Percentiles rank a stretch among this genome's conserved stretches.
These are phyloP conservation scores for Ptychobarbus kaznakovi DNA, from an alignment of 2,797 vertebrate species.

Conservation along the genomic window DNA sequence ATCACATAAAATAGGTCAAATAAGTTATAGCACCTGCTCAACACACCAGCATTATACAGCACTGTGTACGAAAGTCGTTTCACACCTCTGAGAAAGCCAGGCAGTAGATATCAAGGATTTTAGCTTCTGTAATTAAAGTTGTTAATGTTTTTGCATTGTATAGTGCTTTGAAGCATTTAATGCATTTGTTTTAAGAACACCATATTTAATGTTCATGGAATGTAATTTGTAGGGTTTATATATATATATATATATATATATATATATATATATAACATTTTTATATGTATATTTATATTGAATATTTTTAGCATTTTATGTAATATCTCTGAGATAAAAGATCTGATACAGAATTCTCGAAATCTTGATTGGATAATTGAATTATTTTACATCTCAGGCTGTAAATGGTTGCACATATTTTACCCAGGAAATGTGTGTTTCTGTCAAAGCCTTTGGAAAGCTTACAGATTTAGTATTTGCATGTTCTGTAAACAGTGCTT, in stretches of 20 bases:
- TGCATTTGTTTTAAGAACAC: neutral
- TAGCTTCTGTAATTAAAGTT: neutral
- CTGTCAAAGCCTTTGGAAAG: conserved; percentile 20
- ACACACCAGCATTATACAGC: conserved; percentile 4
- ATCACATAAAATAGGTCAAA: conserved; percentile 21
- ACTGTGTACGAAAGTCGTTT: neutral
- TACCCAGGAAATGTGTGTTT: neutral
- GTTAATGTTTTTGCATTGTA: neutral
- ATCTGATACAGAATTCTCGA: neutral
- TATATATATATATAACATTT: neutral
- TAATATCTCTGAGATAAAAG: neutral
- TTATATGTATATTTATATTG: neutral
- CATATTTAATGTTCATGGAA: neutral
- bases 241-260: too few relatives aligned
- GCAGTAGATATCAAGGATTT: neutral
- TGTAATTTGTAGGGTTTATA: neutral
- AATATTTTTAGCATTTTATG: neutral
- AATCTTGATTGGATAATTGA: neutral
- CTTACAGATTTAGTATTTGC: conserved; percentile 35
- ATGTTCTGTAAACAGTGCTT: conserved; percentile 25
- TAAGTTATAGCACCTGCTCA: conserved; percentile 13
- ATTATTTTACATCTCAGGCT: conserved; percentile 7
- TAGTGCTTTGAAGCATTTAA: neutral
- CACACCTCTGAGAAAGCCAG: conserved; percentile 9
- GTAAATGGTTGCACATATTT: conserved; percentile 3